Conservation (phyloP, 2,113 vertebrate genomes). For the Phalacrocorax aristotelis region DNA sequence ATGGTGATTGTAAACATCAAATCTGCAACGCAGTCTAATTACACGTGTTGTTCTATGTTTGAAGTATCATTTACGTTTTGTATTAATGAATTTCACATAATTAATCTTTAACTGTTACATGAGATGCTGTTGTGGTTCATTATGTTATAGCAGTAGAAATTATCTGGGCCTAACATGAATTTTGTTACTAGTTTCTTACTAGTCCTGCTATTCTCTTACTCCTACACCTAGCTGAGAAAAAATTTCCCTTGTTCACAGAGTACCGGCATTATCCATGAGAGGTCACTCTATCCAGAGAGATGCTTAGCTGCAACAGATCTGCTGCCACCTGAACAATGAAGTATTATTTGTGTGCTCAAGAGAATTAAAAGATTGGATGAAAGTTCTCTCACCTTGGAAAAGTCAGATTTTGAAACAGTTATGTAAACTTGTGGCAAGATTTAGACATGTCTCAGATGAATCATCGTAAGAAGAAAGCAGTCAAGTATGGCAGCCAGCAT, state of each 20-base stretch:
- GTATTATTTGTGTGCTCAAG: neutral
- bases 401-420: neutral
- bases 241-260: neutral
- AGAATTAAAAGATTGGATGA: neutral
- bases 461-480: neutral
- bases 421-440: neutral
- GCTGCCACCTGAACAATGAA: accelerated
- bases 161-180: neutral
- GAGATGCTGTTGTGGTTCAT: neutral
- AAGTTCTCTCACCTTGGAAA: neutral
- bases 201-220: neutral
- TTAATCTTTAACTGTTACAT: neutral
- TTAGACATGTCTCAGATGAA: neutral
- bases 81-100: neutral
- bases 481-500: neutral
- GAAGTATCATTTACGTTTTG: neutral
- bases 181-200: neutral
- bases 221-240: neutral
- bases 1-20: neutral
- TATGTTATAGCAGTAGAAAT: neutral
- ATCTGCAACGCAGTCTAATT: neutral
- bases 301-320: neutral
- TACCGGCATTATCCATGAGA: neutral
- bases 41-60: neutral
- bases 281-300: neutral